Base-by-base conservation (phyloP, 2,113 vertebrate genomes). In the Anarhynchus alexandrinus region DNA sequence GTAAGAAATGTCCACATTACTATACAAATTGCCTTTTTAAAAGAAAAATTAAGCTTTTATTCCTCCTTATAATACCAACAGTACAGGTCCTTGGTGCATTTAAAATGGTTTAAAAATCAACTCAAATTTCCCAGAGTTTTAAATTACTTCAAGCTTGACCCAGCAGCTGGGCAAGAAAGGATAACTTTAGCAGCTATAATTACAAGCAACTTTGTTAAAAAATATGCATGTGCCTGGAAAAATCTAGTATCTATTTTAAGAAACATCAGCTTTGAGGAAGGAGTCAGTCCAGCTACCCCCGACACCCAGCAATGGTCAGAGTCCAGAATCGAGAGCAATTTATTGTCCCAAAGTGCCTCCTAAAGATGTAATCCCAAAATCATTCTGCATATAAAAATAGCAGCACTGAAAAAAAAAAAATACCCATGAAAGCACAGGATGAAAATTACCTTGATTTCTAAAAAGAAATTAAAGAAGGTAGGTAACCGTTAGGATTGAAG, bases 41-140 rank as follows among this genome's bases (percentile, higher is more conserved):
- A 96, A 94, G 83, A 93, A 96, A 97, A 91, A 93, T 92, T 93
- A 97, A 93, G 57, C 80, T 97, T 96, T 88, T 95, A 93, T 96
- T 95, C 74, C 77, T 93, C 73, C 80, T 97, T 80, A 71, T 96
- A 91, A 96, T 94, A 96, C 79, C 88, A 97, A 94, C 32, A 82
- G 76, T 52, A 71, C 42, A 78, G 82, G 66, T 66, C 57, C 96
- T 95, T 66, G 59, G 85, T 97, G 93, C 67, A 88, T 95, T 91
- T 80, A 77, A 93, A 92, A 88, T 10, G 13, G 86, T 82, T 95
- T 97, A 78, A 90, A 94, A 80, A 88, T 57, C 43, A 94, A 82
- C 34, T 87, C 40, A 22, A 23, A 61, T 84, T 86, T 92, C 54
- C 36, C 84, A 71, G 55, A 73, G 47, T 81, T 86, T 94, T 61